Evolutionary conservation across 2,797 vertebrate species (phyloP), one percentile per base, ranked within the genome.

Genomic region (Rhinichthys osculus): DNA sequence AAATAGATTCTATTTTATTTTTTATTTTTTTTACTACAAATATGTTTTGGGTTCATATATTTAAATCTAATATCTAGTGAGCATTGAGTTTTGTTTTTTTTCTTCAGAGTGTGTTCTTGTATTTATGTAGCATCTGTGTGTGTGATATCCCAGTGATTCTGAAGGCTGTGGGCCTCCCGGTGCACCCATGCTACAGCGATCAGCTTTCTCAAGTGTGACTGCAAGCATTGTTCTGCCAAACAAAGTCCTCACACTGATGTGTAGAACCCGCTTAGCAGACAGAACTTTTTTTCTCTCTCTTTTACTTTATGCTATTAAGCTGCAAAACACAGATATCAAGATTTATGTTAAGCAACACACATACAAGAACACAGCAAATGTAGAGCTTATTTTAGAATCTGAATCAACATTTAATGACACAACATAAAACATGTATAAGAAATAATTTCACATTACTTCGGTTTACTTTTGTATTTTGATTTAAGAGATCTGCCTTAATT

Each of bases 231-330:
- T 98, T 97, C 96, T 95, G 93, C 88, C 95, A 96, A 98, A 97
- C 93, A 95, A 96, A 96, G 95, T 97, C 96, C 96, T 97, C 96
- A 97, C 96, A 97, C 97, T 96, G 96, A 97, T 96, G 96, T 94
- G 94, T 92, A 94, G 78, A 73, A 67, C 72, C 84, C 66, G 21
- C 44, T 78, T 76, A 66, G 14, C 71, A 33, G 74, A 71, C 27
- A 81, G 10, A 64, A 70, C 64, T 86, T 86, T 74, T 64, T 85
- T 86, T 74, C 54, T 8, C 54, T 8, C 59, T 27, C 7, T 66
- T 83, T 62, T 44, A 64, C 80, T 88, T 83, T 59, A 54, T 57
- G 50, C 67, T 42, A 62, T 73, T 42, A 47, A 84, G 78, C 79
- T 72, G 71, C 57, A 85, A 64, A 88, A 87, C 86, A 87, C 69